phyloP scores from a whole-genome alignment of 2,113 vertebrate genomes.

The Sceloporus tristichus region DNA sequence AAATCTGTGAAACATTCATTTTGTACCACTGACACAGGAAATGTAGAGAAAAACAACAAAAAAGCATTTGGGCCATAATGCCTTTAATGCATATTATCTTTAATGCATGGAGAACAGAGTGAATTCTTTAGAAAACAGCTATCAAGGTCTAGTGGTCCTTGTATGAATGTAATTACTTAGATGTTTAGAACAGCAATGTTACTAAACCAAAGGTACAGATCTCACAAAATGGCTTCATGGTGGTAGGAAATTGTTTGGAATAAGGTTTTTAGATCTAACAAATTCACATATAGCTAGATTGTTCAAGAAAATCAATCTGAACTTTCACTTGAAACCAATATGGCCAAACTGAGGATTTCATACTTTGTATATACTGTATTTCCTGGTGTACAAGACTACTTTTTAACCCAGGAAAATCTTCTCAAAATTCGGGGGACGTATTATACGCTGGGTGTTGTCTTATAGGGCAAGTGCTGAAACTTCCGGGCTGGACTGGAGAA shows the following conservation, averaged over 20 bases:
- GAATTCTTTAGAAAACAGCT: slow-evolving; percentile 38
- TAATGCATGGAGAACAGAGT: slow-evolving; percentile 12
- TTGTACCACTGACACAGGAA: background rate
- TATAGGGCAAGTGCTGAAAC: no score
- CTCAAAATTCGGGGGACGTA: no score
- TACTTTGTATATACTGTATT: no score
- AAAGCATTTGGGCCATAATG: background rate
- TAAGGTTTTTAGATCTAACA: no score
- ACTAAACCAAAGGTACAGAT: slow-evolving; percentile 18
- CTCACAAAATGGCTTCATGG: background rate
- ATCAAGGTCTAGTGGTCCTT: background rate
- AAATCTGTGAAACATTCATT: background rate
- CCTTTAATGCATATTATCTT: slow-evolving; percentile 11
- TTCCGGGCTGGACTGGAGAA: no score
- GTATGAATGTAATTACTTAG: background rate
- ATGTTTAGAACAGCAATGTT: slow-evolving; percentile 9
- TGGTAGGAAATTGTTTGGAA: background rate
- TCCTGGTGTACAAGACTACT: no score
- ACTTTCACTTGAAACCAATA: no score
- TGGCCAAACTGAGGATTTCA: no score
- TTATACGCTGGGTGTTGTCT: no score
- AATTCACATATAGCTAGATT: no score
- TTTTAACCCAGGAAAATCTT: no score
- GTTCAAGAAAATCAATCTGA: no score
- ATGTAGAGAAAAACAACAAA: background rate